A percentile compares a stretch with the other conserved stretches of the same genome.
phyloP scores from a whole-genome alignment of 2,888 invertebrate species.

The Xylocampa areola region DNA sequence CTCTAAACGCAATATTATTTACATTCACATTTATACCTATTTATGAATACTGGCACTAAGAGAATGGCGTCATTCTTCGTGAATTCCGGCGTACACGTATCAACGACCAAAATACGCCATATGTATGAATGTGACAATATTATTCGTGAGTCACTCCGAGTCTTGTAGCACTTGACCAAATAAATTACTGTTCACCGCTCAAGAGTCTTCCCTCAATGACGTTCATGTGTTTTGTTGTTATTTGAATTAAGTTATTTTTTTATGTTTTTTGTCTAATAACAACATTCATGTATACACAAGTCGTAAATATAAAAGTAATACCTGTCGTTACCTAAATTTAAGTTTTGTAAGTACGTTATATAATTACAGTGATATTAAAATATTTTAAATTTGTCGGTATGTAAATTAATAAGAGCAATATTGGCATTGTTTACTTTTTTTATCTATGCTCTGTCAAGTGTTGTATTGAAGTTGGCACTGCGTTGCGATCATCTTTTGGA shows the following conservation, averaged over 20 bases:
- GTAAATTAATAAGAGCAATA: constrained; percentile 20
- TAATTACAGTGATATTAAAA: constrained; percentile 50
- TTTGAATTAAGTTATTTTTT: constrained; percentile 13
- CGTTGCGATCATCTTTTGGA: constrained; percentile 73
- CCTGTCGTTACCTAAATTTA: not conserved
- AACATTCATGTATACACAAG: not conserved
- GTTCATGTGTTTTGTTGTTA: constrained; percentile 39
- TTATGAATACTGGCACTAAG: constrained; percentile 69
- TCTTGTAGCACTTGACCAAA: constrained; percentile 84
- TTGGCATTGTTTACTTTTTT: constrained; percentile 65
- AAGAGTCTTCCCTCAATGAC: constrained; percentile 77
- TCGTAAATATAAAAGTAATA: not conserved
- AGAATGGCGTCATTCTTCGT: constrained; percentile 85
- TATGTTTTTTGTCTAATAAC: not conserved
- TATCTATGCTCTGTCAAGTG: constrained; percentile 54
- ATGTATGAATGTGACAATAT: constrained; percentile 85
- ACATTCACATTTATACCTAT: constrained; percentile 47
- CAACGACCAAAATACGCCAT: constrained; percentile 81
- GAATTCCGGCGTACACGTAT: constrained; percentile 81
- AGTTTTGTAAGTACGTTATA: not conserved
- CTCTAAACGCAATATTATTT: constrained; percentile 38
- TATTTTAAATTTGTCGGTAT: constrained; percentile 35
- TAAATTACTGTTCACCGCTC: constrained; percentile 81
- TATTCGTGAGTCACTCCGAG: constrained; percentile 82
- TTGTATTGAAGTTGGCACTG: constrained; percentile 58